Percentiles rank a stretch among this genome's conserved stretches.
phyloP scores from a whole-genome alignment of 2,113 vertebrate genomes.

The Siniperca knerii region DNA sequence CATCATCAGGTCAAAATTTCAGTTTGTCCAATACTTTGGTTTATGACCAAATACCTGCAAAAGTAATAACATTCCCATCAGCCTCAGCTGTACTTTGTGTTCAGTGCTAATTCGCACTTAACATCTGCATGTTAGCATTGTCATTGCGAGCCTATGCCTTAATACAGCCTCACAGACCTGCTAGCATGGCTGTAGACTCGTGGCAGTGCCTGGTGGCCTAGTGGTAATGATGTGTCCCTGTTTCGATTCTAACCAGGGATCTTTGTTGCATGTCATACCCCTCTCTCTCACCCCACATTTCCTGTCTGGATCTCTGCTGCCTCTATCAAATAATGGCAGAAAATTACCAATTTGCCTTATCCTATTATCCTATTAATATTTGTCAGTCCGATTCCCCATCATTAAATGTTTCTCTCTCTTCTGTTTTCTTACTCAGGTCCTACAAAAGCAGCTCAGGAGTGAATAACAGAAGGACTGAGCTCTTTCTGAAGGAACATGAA shows the following conservation, averaged over 20 bases:
- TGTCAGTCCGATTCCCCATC: background rate
- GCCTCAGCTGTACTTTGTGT: too few relatives aligned
- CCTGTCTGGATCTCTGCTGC: background rate
- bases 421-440: conserved; percentile 79
- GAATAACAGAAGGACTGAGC: conserved; percentile 92
- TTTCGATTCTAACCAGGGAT: background rate
- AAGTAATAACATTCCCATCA: too few relatives aligned
- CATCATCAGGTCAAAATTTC: too few relatives aligned
- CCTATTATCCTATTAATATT: background rate
- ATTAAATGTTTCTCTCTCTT: background rate
- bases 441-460: conserved; percentile 91
- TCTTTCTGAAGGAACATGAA: conserved; percentile 93
- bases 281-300: background rate
- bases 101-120: too few relatives aligned
- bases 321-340: background rate
- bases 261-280: background rate
- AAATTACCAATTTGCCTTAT: background rate
- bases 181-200: background rate
- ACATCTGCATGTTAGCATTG: too few relatives aligned
- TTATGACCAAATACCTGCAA: too few relatives aligned
- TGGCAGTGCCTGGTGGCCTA: too few relatives aligned
- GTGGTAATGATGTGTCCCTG: background rate
- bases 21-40: too few relatives aligned
- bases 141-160: too few relatives aligned
- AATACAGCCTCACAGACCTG: too few relatives aligned